phyloP scores from a whole-genome alignment of 2,113 vertebrate species.

The Prinia subflava region DNA sequence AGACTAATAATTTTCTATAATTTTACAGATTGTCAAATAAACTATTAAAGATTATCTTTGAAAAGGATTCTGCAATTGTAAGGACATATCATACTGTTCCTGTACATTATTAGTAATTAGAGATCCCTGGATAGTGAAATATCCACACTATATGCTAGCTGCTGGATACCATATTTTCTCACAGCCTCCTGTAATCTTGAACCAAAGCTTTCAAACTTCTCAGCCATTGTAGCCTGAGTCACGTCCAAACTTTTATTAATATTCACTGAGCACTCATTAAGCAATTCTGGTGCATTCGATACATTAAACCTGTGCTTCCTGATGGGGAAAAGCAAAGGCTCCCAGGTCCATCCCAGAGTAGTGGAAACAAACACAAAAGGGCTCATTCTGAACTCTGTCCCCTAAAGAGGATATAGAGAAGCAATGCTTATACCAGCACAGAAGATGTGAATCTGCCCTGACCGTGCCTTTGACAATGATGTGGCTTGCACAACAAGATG shows the following conservation, averaged over 20 bases:
- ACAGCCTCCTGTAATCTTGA: constrained; percentile 69
- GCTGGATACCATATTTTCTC: constrained; percentile 69
- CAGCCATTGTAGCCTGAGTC: constrained; percentile 50
- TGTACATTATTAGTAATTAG: constrained; percentile 81
- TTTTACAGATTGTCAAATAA: constrained; percentile 87
- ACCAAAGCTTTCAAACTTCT: constrained; percentile 72
- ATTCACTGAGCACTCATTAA: constrained; percentile 64
- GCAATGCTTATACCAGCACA: background rate
- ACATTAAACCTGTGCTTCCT: constrained; percentile 39
- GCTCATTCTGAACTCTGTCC: background rate
- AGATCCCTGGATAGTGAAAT: constrained; percentile 80
- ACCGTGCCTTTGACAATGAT: background rate
- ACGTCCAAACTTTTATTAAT: constrained; percentile 72
- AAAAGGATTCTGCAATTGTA: constrained; percentile 81
- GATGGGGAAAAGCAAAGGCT: constrained; percentile 33
- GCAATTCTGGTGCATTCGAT: constrained; percentile 23
- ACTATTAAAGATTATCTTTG: constrained; percentile 86
- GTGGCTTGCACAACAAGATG: background rate
- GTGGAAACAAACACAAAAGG: constrained; percentile 30
- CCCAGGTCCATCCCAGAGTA: background rate
- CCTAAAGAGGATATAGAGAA: background rate
- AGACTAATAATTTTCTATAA: constrained; percentile 85
- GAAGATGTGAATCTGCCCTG: background rate
- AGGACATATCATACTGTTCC: constrained; percentile 81
- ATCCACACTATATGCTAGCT: constrained; percentile 68